Base-by-base conservation (phyloP, 2,113 vertebrate genomes). In the Chaenocephalus aceratus region DNA sequence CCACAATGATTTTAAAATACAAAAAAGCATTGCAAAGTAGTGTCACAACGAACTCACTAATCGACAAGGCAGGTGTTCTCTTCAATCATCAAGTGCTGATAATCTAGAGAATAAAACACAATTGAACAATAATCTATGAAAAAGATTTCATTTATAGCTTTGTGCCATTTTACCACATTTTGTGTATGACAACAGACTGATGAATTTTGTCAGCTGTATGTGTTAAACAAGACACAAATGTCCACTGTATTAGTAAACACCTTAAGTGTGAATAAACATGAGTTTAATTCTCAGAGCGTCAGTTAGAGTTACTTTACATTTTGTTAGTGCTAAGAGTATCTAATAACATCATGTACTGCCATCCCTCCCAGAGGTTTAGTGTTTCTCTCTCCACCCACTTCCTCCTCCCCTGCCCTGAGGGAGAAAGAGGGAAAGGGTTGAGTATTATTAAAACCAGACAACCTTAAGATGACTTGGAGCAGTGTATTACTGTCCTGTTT, bases 301-400 rank as follows among this genome's bases (percentile, higher is more conserved):
- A 14, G 13, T 52, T 16, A 44, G n/a, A 61, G 45, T 15, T 10
- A 48, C 16, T 10, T 13, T 10, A 49, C 34, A 66, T 74, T 58
- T 49, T 76, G 46, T 65, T 62, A 2, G 14, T 26, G 21, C 3
- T n/a, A 74, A 77, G 51, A 79, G 77, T 11, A 60, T 23, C 49
- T 64, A 66, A 63, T 21, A 46, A 13, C 21, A 72, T 41, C 44
- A 49, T 7, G 34, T 21, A 6, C 45, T 49, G 41, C 51, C 58
- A 70, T 80, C 68, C 73, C 23, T 72, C 62, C 15, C 30, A 54
- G 61, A 66, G 56, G 49, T 76, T 36, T 64, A 79, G 51, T 44
- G 65, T 64, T 70, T 14, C 41, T 80, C 36, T 68, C 87, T 80
- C 91, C 87, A 36, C 86, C 90, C 86, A 79, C 56, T 18, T 46